Conservation (phyloP, 2,888 invertebrate species). For the Chloroclystis v-ata region DNA sequence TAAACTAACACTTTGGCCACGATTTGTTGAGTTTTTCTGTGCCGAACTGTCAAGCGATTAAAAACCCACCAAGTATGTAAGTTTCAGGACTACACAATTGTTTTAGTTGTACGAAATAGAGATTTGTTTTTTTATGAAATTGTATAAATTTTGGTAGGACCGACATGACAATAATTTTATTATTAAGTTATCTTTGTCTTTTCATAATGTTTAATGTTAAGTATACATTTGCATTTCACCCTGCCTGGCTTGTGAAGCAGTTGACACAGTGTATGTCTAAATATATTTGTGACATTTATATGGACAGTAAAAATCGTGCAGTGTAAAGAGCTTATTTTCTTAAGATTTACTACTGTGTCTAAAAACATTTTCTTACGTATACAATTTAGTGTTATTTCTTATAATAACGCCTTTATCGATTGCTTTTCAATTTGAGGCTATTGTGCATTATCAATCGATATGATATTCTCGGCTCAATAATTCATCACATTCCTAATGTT, state of each 20-base stretch:
- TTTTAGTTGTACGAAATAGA: too few species aligned
- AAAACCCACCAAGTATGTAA: too few species aligned
- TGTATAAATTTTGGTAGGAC: too few species aligned
- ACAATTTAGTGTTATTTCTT: background rate
- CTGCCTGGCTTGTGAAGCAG: conserved; percentile 9
- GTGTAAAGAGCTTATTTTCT: conserved; percentile 28
- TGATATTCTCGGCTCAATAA: conserved; percentile 24
- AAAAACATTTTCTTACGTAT: too few species aligned
- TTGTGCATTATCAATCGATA: conserved; percentile 7
- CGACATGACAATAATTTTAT: too few species aligned
- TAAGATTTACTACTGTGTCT: conserved; percentile 10
- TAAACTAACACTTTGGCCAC: too few species aligned
- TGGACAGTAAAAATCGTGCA: conserved; percentile 18
- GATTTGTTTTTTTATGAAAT: too few species aligned
- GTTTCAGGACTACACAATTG: too few species aligned
- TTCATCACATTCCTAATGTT: conserved; percentile 26
- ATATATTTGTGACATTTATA: conserved; percentile 12
- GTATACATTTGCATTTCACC: conserved; percentile 4
- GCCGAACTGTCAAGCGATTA: too few species aligned
- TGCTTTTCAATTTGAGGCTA: conserved; percentile 2
- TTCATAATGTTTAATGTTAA: background rate
- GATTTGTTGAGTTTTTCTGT: too few species aligned
- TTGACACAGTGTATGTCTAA: conserved; percentile 19
- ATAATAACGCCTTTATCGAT: too few species aligned
- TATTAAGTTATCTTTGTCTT: too few species aligned